These are phyloP conservation scores for Ostrea edulis DNA, from an alignment of 1,140 invertebrate genomes.

Conservation along the genomic window DNA sequence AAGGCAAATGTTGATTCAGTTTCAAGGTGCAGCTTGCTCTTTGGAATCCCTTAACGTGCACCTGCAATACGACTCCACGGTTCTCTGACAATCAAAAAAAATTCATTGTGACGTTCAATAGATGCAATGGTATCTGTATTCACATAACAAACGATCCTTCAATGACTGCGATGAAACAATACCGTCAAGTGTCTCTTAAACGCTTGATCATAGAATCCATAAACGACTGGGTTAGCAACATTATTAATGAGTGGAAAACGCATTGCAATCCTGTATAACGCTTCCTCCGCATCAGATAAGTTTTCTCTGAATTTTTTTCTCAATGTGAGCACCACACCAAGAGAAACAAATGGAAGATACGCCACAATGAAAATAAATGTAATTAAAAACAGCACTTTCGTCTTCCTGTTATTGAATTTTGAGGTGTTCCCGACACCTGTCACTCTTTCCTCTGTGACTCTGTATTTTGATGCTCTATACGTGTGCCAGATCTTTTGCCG, in stretches of 20 bases:
- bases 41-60: too few species aligned
- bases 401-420: not conserved
- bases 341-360: not conserved
- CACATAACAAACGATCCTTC: not conserved
- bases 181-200: not conserved
- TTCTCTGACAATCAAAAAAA: too few species aligned
- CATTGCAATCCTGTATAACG: constrained; percentile 2
- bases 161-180: not conserved
- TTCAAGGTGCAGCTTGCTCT: too few species aligned
- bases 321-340: not conserved
- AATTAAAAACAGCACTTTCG: not conserved
- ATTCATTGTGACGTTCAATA: too few species aligned
- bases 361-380: constrained; percentile 10
- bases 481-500: not conserved
- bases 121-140: too few species aligned
- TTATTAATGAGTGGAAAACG: not conserved
- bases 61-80: too few species aligned
- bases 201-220: not conserved
- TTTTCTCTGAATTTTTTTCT: not conserved
- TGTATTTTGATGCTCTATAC: too few species aligned
- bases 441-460: not conserved
- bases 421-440: not conserved
- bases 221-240: constrained; percentile 1
- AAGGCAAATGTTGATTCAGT: too few species aligned
- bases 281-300: not conserved